Evolutionary conservation across 2,888 invertebrate genomes (phyloP), one percentile per base, ranked within the genome.

Genomic region (Leucania comma): DNA sequence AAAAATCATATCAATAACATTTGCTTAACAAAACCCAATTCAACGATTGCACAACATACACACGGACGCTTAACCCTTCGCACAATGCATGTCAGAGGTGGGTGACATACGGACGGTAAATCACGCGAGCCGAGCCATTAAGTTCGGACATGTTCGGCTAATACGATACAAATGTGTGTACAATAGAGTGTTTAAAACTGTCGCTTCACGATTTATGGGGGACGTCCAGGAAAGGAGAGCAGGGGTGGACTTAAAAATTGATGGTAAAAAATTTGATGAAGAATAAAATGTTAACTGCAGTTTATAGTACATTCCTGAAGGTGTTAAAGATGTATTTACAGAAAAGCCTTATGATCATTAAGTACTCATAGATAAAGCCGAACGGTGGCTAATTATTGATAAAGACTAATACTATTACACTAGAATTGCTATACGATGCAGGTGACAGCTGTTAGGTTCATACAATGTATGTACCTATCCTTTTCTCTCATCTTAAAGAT

Each of bases 131-230:
- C 76, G 78, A 78, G 82, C 83, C 77, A 85, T 85, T 83, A 80
- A 74, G 66, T 69, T 72, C 38, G 67, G 72, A 72, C 73, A 59
- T 78, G 78, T 78, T 85, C 84, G 70, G 76, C 86, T 90, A 89
- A 90, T 89, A 89, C 86, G 89, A 84, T 87, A 90, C 90, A 89
- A 89, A 90, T 90, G 88, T 89, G 87, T 86, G 84, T 89, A 89
- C 88, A 89, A 88, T 87, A 82, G 87, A 85, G 81, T 86, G 87
- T 85, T 87, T 89, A 85, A 88, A 90, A 89, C 85, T 90, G 90
- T 90, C 90, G 72, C 87, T 73, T 68, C 67, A 78, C 71, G 85
- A 90, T 90, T 89, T 90, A 90, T 90, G 76, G 79, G 74, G 72
- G 48, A 80, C 81, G 82, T 76, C 78, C 76, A 68, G 73, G 74